Evolutionary conservation across 2,113 vertebrate genomes (phyloP).

Genomic region (Capreolus pygargus): DNA sequence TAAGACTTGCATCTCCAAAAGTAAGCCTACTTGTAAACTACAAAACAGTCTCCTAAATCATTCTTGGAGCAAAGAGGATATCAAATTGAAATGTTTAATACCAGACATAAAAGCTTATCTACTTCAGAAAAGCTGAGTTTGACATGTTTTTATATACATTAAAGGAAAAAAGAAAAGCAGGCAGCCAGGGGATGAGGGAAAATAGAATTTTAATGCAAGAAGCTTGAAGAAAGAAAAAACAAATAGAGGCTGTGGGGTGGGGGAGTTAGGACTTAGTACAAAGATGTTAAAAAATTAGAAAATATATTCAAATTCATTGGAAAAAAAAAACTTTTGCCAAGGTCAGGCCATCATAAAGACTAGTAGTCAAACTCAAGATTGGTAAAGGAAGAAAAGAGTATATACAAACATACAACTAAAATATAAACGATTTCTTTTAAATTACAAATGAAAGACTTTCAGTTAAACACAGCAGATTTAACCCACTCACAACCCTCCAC

Average conservation of each 20-base stretch:
- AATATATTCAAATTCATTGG: not conserved
- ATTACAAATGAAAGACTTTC: not conserved
- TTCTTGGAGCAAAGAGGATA: not conserved
- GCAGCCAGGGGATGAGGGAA: not conserved
- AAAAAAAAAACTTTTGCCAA: not conserved
- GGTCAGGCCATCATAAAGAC: not conserved
- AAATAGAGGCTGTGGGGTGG: not conserved
- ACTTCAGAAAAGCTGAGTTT: slow-evolving; percentile 12
- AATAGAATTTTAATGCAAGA: not conserved
- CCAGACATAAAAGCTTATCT: not conserved
- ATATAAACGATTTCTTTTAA: not conserved
- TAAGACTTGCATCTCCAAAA: not conserved
- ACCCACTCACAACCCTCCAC: not conserved
- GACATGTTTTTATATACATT: not conserved
- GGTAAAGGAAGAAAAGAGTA: not conserved
- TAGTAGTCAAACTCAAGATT: not conserved
- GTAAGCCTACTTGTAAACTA: not conserved
- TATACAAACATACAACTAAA: not conserved
- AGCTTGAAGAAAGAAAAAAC: not conserved
- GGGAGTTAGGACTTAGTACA: not conserved
- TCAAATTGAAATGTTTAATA: slow-evolving; percentile 9
- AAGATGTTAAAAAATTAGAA: not conserved
- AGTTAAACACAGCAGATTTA: not conserved
- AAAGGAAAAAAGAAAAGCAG: not conserved
- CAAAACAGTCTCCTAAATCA: not conserved